Evolutionary conservation across 2,113 vertebrate genomes (phyloP).

Genomic region (Charina bottae): DNA sequence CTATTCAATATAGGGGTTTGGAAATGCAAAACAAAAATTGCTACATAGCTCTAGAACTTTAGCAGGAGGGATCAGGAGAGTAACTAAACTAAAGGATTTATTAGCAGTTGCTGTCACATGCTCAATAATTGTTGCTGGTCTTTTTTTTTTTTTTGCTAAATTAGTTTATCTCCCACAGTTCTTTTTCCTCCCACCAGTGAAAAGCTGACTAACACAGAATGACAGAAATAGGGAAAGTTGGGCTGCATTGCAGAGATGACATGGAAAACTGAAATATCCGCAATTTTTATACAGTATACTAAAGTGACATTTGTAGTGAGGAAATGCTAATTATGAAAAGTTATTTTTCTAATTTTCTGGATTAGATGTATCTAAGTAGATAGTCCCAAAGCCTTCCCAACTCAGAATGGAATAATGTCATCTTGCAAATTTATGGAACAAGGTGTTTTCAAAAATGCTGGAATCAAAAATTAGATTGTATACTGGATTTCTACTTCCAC

Average conservation of each 20-base stretch:
- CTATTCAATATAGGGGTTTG: background rate
- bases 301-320: background rate
- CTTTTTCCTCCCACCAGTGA: background rate
- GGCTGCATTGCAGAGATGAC: no score
- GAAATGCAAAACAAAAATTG: background rate
- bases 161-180: constrained; percentile 7
- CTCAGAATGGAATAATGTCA: background rate
- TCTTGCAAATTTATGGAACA: background rate
- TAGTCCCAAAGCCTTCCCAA: background rate
- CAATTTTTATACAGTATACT: background rate
- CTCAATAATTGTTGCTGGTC: background rate
- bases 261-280: background rate
- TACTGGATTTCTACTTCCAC: background rate
- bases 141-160: background rate
- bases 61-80: background rate
- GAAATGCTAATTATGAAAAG: background rate
- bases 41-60: background rate
- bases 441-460: background rate
- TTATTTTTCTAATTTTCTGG: background rate
- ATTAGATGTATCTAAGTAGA: background rate
- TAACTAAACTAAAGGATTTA: background rate
- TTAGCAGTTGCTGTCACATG: background rate
- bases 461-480: background rate
- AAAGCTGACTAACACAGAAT: background rate
- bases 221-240: constrained; percentile 12